Conservation (phyloP, 2,113 vertebrate genomes). For the Scomber colias region DNA sequence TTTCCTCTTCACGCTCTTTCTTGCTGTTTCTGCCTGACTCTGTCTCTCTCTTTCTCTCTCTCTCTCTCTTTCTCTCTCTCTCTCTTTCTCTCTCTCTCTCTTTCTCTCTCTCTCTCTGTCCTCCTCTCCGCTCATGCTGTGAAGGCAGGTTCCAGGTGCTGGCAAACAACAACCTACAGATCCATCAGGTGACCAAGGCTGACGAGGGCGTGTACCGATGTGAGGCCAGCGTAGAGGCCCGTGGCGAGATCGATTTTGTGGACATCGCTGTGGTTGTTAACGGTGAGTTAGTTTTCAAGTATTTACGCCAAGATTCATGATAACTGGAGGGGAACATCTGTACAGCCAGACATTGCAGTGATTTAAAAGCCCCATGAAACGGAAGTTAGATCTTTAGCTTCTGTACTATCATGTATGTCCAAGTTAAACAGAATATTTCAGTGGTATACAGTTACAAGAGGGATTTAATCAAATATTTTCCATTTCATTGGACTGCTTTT, state of each 20-base stretch:
- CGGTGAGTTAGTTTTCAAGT: slow-evolving; percentile 84
- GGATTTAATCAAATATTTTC: too few species aligned
- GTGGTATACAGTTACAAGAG: too few species aligned
- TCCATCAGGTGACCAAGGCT: slow-evolving; percentile 94
- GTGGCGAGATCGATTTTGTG: slow-evolving; percentile 97
- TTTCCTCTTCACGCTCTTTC: neutral
- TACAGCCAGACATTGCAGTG: too few species aligned
- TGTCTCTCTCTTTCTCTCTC: too few species aligned
- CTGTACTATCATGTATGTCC: too few species aligned
- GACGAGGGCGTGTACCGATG: slow-evolving; percentile 98
- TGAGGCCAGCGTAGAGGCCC: slow-evolving; percentile 96
- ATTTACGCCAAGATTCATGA: too few species aligned
- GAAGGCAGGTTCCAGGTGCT: slow-evolving; percentile 92
- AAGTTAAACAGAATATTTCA: too few species aligned
- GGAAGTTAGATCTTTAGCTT: too few species aligned
- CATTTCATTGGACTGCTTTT: too few species aligned
- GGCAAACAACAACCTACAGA: slow-evolving; percentile 95
- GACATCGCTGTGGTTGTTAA: slow-evolving; percentile 97
- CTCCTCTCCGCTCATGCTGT: slow-evolving; percentile 35
- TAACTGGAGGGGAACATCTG: too few species aligned
- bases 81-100: neutral
- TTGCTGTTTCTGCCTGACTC: neutral
- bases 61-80: neutral
- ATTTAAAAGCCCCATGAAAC: too few species aligned
- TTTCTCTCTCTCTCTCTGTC: neutral